Evolutionary conservation across 2,113 vertebrate species (phyloP).

Genomic region (Arizona elegans): DNA sequence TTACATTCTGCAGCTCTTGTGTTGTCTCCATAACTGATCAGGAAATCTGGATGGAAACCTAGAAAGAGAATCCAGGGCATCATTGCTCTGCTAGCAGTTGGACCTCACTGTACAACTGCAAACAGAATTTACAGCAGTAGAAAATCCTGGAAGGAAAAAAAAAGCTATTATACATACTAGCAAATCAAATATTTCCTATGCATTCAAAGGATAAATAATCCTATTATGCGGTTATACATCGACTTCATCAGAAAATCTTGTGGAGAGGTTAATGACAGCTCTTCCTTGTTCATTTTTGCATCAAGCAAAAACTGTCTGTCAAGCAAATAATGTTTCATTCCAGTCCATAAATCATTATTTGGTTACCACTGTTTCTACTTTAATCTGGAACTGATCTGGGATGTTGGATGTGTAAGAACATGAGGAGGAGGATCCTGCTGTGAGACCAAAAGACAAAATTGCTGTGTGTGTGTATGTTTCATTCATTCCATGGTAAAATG

Average conservation of each 20-base stretch:
- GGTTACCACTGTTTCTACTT: neutral
- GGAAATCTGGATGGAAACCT: neutral
- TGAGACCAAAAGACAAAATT: neutral
- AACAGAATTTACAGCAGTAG: neutral
- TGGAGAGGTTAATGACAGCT: neutral
- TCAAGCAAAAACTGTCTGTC: neutral
- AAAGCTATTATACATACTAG: accelerated
- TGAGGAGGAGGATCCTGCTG: neutral
- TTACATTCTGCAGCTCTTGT: neutral
- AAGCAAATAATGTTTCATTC: slow-evolving; percentile 31
- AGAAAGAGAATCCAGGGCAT: neutral
- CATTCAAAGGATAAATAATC: neutral
- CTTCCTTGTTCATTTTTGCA: neutral
- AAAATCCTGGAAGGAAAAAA: neutral
- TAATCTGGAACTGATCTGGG: neutral
- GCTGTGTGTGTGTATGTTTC: neutral
- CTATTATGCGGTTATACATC: neutral
- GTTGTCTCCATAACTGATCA: neutral
- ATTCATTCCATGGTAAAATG: neutral
- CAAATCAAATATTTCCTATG: neutral
- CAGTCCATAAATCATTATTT: neutral
- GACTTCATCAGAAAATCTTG: neutral
- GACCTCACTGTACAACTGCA: neutral
- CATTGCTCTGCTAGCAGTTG: neutral
- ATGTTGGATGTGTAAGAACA: neutral